A percentile compares a stretch with the other conserved stretches of the same genome.
Conservation (phyloP, 2,797 vertebrate species). For the Stomatorhinus walkeri region DNA sequence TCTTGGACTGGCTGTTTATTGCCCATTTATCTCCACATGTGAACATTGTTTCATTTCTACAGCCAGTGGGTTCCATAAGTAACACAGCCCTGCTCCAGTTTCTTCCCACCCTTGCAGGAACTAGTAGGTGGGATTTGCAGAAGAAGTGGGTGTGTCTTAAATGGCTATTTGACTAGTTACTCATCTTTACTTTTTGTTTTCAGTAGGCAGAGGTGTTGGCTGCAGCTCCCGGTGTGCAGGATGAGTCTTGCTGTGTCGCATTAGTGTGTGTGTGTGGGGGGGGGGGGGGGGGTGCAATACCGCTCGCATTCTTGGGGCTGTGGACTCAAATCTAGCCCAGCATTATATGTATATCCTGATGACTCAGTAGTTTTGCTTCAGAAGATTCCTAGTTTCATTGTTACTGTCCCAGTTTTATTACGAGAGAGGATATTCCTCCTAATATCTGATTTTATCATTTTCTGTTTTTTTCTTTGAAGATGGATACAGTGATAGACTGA, state of each 20-base stretch:
- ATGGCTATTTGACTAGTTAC: background rate
- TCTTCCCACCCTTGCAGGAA: background rate
- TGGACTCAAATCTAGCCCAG: background rate
- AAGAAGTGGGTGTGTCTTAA: background rate
- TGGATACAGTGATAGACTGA: background rate
- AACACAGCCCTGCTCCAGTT: background rate
- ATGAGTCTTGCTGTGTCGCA: background rate
- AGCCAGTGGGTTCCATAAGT: background rate
- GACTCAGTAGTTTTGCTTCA: background rate
- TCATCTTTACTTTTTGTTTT: constrained; percentile 6
- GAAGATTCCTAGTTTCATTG: background rate
- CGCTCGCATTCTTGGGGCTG: background rate
- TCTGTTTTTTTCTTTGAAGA: background rate
- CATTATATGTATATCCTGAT: background rate
- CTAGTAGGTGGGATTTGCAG: background rate
- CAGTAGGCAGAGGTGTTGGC: background rate
- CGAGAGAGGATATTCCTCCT: background rate
- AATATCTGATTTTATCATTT: background rate
- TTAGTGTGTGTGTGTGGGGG: background rate
- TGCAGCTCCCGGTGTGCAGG: background rate
- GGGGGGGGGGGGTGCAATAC: background rate
- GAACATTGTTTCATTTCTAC: background rate
- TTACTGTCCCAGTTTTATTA: background rate
- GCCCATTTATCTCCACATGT: background rate
- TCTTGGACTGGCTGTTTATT: background rate